Evolutionary conservation across 2,888 invertebrate genomes (phyloP).

Genomic region (Agrilus mali): DNA sequence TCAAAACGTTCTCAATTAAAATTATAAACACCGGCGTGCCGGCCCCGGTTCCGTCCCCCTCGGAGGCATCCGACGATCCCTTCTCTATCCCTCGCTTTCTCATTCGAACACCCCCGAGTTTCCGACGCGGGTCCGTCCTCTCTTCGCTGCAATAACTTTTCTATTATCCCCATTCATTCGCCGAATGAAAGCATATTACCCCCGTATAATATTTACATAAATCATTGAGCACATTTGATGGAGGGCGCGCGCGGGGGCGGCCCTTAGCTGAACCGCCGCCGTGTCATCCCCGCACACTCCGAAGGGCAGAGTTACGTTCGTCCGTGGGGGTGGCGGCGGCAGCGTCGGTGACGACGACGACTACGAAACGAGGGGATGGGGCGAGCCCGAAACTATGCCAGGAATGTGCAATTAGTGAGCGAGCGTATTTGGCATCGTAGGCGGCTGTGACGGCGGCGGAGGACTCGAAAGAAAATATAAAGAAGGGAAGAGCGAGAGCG

Average conservation of each 20-base stretch:
- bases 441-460: conserved; percentile 30
- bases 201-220: conserved; percentile 10
- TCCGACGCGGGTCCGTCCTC: too few relatives aligned
- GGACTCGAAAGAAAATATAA: conserved; percentile 53
- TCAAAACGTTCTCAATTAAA: too few relatives aligned
- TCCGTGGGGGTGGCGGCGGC: conserved; percentile 1
- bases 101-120: too few relatives aligned
- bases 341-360: conserved; percentile 2
- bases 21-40: too few relatives aligned
- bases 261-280: conserved; percentile 8
- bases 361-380: conserved; percentile 35
- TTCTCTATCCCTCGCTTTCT: too few relatives aligned
- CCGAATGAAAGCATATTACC: neutral
- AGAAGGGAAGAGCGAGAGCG: conserved; percentile 40
- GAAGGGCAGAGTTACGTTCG: neutral
- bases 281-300: neutral
- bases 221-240: conserved; percentile 12
- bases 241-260: conserved; percentile 11
- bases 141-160: neutral
- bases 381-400: conserved; percentile 83
- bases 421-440: conserved; percentile 49
- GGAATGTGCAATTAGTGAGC: conserved; percentile 95
- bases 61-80: too few relatives aligned
- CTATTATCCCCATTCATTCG: neutral
- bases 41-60: too few relatives aligned